A percentile compares a stretch with the other conserved stretches of the same genome.
Evolutionary conservation across 2,113 vertebrate genomes (phyloP).

Genomic region (Sinocyclocheilus grahami): DNA sequence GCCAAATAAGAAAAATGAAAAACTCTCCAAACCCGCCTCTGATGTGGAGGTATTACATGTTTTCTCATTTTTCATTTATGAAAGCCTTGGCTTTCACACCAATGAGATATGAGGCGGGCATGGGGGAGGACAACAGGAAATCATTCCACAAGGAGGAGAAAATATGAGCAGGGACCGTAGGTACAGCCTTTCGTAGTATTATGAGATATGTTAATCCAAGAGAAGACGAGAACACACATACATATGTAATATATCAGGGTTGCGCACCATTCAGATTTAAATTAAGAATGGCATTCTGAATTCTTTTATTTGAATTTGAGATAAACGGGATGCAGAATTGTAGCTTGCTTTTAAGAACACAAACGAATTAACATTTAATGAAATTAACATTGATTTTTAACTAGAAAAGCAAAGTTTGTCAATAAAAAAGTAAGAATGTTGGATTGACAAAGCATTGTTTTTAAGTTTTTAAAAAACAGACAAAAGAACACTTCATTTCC

Average conservation of each 20-base stretch:
- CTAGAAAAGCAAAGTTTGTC: neutral
- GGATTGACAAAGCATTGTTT: neutral
- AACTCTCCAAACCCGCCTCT: conserved; percentile 8
- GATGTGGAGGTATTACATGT: conserved; percentile 41
- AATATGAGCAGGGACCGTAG: conserved; percentile 12
- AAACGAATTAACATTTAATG: neutral
- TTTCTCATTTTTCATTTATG: conserved; percentile 37
- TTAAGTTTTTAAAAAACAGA: neutral
- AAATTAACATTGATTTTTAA: neutral
- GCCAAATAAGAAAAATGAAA: conserved; percentile 31
- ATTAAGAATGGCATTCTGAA: neutral
- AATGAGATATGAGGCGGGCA: conserved; percentile 24
- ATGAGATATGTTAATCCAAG: conserved; percentile 28
- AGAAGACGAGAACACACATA: neutral
- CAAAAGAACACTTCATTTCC: neutral
- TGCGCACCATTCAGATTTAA: neutral
- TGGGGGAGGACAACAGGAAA: conserved; percentile 24
- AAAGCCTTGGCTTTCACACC: conserved; percentile 26
- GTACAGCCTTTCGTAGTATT: conserved; percentile 25
- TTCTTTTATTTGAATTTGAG: neutral
- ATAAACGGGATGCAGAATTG: neutral
- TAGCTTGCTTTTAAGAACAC: neutral
- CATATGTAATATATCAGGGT: neutral
- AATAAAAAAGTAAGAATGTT: neutral
- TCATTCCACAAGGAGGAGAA: conserved; percentile 22